Conservation (phyloP, 2,888 invertebrate species). For the Prostheceraeus crozeri region DNA sequence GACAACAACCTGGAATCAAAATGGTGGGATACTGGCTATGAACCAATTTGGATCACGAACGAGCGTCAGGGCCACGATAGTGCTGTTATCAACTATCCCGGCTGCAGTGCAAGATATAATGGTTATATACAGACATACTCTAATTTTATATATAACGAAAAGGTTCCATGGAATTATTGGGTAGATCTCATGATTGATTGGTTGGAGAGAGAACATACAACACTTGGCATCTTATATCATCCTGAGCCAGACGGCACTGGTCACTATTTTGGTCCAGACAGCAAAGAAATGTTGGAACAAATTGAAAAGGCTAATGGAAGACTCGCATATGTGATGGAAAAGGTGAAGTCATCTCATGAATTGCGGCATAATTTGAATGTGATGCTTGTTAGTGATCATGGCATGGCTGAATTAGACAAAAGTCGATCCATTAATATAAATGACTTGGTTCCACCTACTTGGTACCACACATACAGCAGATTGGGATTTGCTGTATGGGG, state of each 20-base stretch:
- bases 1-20: not conserved
- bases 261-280: slow-evolving; percentile 24
- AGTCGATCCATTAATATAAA: not conserved
- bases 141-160: not conserved
- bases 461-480: not conserved
- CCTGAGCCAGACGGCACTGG: slow-evolving; percentile 33
- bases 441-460: not conserved
- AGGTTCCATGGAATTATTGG: not conserved
- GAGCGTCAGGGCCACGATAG: not conserved
- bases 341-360: slow-evolving; percentile 17
- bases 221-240: slow-evolving; percentile 28
- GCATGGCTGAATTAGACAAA: slow-evolving; percentile 45
- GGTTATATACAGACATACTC: not conserved
- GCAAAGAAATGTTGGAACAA: not conserved
- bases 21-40: slow-evolving; percentile 10
- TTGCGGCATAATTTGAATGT: slow-evolving; percentile 44
- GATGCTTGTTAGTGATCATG: slow-evolving; percentile 49
- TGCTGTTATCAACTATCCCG: slow-evolving; percentile 1
- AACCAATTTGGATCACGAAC: slow-evolving; percentile 26
- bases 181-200: not conserved
- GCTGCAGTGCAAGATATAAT: not conserved
- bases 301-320: slow-evolving; percentile 19
- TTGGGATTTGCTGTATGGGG: slow-evolving; percentile 3
- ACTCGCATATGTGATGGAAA: slow-evolving; percentile 7
- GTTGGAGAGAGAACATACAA: not conserved